Conservation (phyloP, 1,140 invertebrate species). For the Gryon sp. region DNA sequence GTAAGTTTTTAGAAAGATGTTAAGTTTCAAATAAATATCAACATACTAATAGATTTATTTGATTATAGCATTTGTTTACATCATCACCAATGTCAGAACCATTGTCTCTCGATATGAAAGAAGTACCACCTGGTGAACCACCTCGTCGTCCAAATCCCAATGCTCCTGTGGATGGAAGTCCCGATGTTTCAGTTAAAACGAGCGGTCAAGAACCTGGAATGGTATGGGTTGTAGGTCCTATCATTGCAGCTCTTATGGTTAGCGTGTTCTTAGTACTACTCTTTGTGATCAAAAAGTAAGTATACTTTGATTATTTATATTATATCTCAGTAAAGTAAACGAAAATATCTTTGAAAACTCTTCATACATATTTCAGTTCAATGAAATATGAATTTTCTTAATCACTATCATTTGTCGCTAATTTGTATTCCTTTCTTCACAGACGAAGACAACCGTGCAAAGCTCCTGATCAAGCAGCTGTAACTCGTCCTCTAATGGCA, state of each 20-base stretch:
- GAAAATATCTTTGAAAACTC: too few species aligned
- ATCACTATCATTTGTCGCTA: too few species aligned
- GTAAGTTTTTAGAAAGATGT: conserved; percentile 74
- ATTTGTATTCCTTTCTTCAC: too few species aligned
- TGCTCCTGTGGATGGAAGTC: conserved; percentile 84
- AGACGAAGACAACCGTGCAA: conserved; percentile 91
- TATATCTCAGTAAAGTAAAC: not conserved
- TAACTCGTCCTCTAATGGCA: conserved; percentile 92
- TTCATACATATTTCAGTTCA: too few species aligned
- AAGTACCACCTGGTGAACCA: conserved; percentile 91
- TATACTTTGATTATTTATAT: conserved; percentile 25
- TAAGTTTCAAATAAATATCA: too few species aligned
- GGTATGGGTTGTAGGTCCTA: conserved; percentile 91
- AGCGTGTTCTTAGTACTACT: conserved; percentile 88
- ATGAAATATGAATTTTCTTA: too few species aligned
- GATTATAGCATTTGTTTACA: conserved; percentile 89
- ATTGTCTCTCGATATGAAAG: conserved; percentile 92
- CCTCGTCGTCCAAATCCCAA: conserved; percentile 89
- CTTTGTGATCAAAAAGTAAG: conserved; percentile 86
- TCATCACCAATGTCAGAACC: conserved; percentile 96
- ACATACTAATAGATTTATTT: too few species aligned
- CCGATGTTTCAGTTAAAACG: conserved; percentile 88
- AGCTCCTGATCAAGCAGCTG: conserved; percentile 92
- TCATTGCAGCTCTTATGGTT: conserved; percentile 88
- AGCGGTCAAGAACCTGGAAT: conserved; percentile 90